These are phyloP conservation scores for Piscicola geometra DNA, from an alignment of 2,888 invertebrate genomes.

Conservation along the genomic window DNA sequence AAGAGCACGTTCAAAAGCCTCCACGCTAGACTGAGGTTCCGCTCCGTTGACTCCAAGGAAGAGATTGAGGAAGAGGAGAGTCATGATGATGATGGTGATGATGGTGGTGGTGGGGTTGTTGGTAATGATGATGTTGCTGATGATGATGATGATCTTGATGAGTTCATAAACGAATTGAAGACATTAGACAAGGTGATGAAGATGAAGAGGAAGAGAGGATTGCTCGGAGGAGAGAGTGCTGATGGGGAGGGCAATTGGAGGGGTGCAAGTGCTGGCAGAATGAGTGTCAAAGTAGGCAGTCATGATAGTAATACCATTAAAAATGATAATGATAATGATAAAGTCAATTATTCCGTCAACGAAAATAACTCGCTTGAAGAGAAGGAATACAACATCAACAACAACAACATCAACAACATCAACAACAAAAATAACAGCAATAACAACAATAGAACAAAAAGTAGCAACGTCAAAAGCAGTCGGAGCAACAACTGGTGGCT, in stretches of 20 bases:
- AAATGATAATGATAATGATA: background rate
- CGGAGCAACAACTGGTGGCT: conserved; percentile 17
- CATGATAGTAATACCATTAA: background rate
- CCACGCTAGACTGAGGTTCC: conserved; percentile 9
- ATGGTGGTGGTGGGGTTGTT: too few species aligned
- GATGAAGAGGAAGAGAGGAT: background rate
- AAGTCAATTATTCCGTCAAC: background rate
- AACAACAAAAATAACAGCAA: too few species aligned
- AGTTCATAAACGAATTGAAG: conserved; percentile 1
- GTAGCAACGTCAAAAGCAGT: too few species aligned
- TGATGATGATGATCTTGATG: conserved; percentile 2
- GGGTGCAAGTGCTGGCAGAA: background rate
- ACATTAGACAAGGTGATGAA: background rate
- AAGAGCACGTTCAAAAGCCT: conserved; percentile 5
- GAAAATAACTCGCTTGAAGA: background rate
- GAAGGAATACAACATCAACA: too few species aligned
- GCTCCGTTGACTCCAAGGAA: conserved; percentile 10
- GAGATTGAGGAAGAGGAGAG: background rate
- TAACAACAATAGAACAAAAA: too few species aligned
- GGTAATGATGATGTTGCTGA: too few species aligned
- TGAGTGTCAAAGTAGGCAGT: background rate
- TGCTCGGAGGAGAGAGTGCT: too few species aligned
- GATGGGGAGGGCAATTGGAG: too few species aligned
- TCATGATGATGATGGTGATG: background rate
- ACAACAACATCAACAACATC: too few species aligned